These are phyloP conservation scores for Ciconia stormi DNA, from an alignment of 2,113 vertebrate species.

Conservation along the genomic window DNA sequence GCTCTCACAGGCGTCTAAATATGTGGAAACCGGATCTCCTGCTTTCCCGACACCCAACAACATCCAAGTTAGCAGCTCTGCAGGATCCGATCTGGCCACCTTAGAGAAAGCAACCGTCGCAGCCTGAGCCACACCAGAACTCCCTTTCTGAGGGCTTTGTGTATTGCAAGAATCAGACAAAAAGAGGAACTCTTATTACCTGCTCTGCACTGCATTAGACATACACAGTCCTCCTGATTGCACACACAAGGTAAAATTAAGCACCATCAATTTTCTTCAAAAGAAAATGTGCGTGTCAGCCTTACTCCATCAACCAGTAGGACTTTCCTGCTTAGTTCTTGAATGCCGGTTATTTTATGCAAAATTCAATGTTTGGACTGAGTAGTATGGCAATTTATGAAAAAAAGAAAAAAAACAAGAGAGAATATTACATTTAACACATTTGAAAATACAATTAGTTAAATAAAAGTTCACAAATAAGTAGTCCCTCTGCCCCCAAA, in stretches of 20 bases:
- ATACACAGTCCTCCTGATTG: not conserved
- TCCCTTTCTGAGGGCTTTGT: not conserved
- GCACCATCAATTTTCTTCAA: not conserved
- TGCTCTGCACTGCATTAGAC: not conserved
- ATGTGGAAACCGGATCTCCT: not conserved
- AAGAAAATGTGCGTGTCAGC: not conserved
- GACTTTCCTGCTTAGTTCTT: not conserved
- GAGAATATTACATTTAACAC: not conserved
- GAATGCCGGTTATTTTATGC: not conserved
- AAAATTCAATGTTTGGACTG: not conserved
- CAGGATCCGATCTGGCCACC: not conserved
- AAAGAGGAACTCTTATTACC: not conserved
- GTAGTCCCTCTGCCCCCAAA: not conserved
- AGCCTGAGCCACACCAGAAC: not conserved
- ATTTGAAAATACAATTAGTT: not conserved
- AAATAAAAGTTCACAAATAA: not conserved
- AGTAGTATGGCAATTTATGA: not conserved
- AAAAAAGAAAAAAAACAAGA: accelerated
- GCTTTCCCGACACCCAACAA: not conserved
- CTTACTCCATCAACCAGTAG: not conserved
- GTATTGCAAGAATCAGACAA: not conserved
- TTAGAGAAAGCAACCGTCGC: not conserved
- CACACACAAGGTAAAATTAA: not conserved
- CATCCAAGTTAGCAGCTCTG: not conserved
- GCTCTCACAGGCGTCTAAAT: accelerated